Conservation (phyloP, 2,888 invertebrate genomes). For the Drosophila eohydei region DNA sequence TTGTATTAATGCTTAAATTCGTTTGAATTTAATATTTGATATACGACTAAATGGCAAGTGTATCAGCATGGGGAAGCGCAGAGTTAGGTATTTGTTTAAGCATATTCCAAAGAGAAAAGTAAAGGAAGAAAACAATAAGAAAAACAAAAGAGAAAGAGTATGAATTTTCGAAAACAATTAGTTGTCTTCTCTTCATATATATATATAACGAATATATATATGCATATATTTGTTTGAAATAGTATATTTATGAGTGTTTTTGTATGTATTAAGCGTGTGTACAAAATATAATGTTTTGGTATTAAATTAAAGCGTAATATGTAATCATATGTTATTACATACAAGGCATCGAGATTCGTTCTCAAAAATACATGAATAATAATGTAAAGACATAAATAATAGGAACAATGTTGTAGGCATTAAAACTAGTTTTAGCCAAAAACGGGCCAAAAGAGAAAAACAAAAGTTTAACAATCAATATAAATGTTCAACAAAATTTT, state of each 20-base stretch:
- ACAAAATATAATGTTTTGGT: conserved; percentile 51
- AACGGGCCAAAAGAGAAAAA: conserved; percentile 40
- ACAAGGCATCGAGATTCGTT: conserved; percentile 64
- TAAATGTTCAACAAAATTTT: conserved; percentile 50
- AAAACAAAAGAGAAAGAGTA: conserved; percentile 11
- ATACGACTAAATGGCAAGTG: conserved; percentile 62
- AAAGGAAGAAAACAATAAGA: conserved; percentile 1
- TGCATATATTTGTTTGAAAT: conserved; percentile 45
- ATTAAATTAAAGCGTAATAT: conserved; percentile 66
- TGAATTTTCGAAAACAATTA: conserved; percentile 32
- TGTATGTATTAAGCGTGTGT: conserved; percentile 32
- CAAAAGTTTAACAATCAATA: conserved; percentile 57
- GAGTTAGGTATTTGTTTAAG: conserved; percentile 45
- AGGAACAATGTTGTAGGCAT: conserved; percentile 39
- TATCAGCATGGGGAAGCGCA: conserved; percentile 67
- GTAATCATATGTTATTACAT: conserved; percentile 61
- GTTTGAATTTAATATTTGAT: conserved; percentile 76
- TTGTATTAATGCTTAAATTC: conserved; percentile 77
- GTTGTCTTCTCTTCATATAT: conserved; percentile 5
- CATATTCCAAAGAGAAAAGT: conserved; percentile 16
- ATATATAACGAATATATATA: not conserved
- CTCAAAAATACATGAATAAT: conserved; percentile 71
- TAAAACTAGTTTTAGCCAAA: conserved; percentile 48
- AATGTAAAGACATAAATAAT: conserved; percentile 65
- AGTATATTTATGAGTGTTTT: conserved; percentile 16